Base-by-base conservation (phyloP, 2,797 vertebrate species). In the Poeciliopsis gracilis region DNA sequence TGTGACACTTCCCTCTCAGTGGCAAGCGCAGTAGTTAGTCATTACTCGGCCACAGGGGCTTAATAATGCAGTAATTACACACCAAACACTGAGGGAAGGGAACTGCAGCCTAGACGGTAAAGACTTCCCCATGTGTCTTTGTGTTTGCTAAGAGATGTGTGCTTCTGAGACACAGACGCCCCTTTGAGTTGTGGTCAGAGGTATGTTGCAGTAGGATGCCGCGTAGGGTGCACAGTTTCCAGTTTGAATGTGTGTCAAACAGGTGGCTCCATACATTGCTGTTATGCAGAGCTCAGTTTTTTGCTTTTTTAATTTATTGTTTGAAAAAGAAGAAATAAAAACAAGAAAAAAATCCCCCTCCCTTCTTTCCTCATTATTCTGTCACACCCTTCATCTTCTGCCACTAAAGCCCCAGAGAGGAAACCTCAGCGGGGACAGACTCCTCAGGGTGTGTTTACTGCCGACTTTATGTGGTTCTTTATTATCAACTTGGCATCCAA, bases 41-140 rank as follows among this genome's bases (percentile, higher is more conserved):
- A 94, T 94, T 93, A 92, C 79, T 83, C 61, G 77, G 87, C 90
- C 88, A 69, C 90, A 90, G 91, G 89, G 88, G 87, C 90, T 91
- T 91, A 93, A 94, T 93, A 88, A 81, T 80, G 73, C 66, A 76
- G 89, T 94, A 93, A 95, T 95, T 95, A 94, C 89, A 90, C 91
- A 87, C 69, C 49, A 80, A 86, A 75, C 79, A 72, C 79, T 0
- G 55, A 88, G 86, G 86, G 83, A 46, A 88, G 88, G 87, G 79
- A 90, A 67, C 76, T 75, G 49, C 75, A 84, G 88, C 84, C 82
- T 86, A 77, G 79, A 86, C 84, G 88, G 88, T 91, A 95, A 95
- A 92, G 86, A 76, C 91, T 95, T 94, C 92, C 93, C 93, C 86
- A 92, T 95, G 92, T 93, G 86, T 86, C 77, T 83, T 28, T 51